Evolutionary conservation across 1,140 invertebrate species (phyloP), one percentile per base, ranked within the genome.

Genomic region (Drosophila parabipectinata): DNA sequence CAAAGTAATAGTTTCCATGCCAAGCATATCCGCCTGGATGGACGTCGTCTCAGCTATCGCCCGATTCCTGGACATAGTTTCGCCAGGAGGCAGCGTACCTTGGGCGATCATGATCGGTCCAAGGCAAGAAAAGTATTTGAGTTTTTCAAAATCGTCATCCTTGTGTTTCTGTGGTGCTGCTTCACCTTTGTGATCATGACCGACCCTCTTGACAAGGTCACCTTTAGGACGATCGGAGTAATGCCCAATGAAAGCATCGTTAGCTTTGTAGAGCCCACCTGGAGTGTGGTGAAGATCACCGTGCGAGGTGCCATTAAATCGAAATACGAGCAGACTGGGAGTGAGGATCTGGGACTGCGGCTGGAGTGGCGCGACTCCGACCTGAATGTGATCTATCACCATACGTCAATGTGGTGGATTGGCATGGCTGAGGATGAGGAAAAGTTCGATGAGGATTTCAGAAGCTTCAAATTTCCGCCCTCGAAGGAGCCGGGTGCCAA

Each of bases 371-470:
- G 60, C 2, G 44, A 7, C 28, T 28, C 48, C 6, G 8, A 21
- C 8, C n/a, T 66, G 0, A 68, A 37, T 26, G 39, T 14, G 6
- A 37, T 15, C 3, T 28, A 66, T 7, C 10, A 8, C 3, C 12
- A 6, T 3, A 37, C 64, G 10, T 18, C 5, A 8, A 14, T 28
- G 64, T 66, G 64, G 64, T 53, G 32, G 0, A 53, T 68, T 9
- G 9, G 4, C 7, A 26, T 68, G 8, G 2, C 8, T 14, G n/a
- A 9, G 1, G 18, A 34, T 0, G 12, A 1, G 0, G 18, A 2
- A 0, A 1, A 26, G 18, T 66, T 26, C 28, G n/a, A 1, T 1
- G n/a, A 12, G 3, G 47, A 10, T n/a, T 15, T 9, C 0, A 34
- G 26, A 0, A 3, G 14, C 24, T 53, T 67, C 2, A 6, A 6